Base-by-base conservation (phyloP, 2,113 vertebrate species). In the Aleadryas rufinucha region DNA sequence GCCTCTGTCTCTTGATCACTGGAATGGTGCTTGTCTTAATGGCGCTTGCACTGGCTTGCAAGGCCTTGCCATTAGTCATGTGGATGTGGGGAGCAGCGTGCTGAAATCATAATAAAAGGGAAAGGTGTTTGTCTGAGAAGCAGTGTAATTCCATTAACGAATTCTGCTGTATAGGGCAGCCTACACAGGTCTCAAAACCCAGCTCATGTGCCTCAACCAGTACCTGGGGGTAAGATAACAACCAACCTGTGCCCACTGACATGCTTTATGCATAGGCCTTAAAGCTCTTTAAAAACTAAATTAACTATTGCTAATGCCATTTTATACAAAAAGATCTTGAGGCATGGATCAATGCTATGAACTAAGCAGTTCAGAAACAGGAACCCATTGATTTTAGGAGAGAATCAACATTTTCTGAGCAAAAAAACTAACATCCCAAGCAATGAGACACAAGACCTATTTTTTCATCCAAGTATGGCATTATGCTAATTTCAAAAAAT, bases 1-100 rank as follows among this genome's bases (percentile, higher is more conserved):
- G 98, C 57, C 98, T 98, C 91, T 98, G 98, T 92, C 98, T 99
- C 91, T 98, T 98, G 95, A 99, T 98, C 97, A 98, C 98, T 81
- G 98, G 97, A 82, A 98, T 98, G 59, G 96, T 88, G 84, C 98
- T 97, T 78, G 94, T 96, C 70, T 98, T 98, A 92, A 97, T 89
- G 95, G 93, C 97, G 81, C 98, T 97, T 63, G 97, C 96, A 90
- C 96, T 93, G 93, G 93, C 71, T 74, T 95, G 96, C 94, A 97
- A 95, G 90, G 96, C 90, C 94, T 98, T 98, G 24, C 98, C 99
- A 39, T 99, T 99, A 82, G 98, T 98, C 98, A 99, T 97, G 65
- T 97, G 72, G 95, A 97, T 78, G 45, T 78, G 75, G 54, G 96
- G 93, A 95, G 94, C 84, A 95, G 95, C 93, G 47, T 94, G 96